Percentiles rank a stretch among this genome's conserved stretches.
phyloP scores from a whole-genome alignment of 1,140 invertebrate genomes.

The Leptinotarsa defecta region DNA sequence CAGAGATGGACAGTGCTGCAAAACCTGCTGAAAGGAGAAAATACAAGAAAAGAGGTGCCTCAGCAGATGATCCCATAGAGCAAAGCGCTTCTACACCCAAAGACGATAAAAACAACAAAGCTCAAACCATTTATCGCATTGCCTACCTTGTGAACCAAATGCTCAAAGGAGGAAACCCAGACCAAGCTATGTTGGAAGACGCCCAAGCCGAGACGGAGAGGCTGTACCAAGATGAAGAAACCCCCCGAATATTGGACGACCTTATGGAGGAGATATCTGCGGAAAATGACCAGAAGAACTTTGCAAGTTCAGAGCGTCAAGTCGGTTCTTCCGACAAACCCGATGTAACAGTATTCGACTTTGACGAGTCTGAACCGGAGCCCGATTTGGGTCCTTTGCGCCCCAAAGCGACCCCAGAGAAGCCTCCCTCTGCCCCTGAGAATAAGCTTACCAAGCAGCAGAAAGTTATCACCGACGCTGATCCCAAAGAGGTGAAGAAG shows the following conservation, averaged over 20 bases:
- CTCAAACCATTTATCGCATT: no score
- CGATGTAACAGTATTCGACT: slow-evolving; percentile 25
- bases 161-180: no score
- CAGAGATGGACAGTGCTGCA: not conserved
- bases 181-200: no score
- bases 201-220: no score
- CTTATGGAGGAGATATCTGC: no score
- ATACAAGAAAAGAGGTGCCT: no score
- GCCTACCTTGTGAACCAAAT: no score
- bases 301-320: no score
- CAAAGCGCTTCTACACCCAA: not conserved
- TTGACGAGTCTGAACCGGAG: slow-evolving; percentile 25
- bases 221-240: no score
- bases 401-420: not conserved
- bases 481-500: not conserved
- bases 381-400: not conserved
- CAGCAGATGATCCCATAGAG: not conserved
- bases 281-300: no score
- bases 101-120: not conserved
- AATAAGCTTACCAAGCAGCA: not conserved
- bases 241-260: no score
- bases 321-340: no score
- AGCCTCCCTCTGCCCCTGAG: not conserved
- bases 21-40: not conserved
- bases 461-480: not conserved